Evolutionary conservation across 2,113 vertebrate species (phyloP).

Genomic region (Uropsilus gracilis): DNA sequence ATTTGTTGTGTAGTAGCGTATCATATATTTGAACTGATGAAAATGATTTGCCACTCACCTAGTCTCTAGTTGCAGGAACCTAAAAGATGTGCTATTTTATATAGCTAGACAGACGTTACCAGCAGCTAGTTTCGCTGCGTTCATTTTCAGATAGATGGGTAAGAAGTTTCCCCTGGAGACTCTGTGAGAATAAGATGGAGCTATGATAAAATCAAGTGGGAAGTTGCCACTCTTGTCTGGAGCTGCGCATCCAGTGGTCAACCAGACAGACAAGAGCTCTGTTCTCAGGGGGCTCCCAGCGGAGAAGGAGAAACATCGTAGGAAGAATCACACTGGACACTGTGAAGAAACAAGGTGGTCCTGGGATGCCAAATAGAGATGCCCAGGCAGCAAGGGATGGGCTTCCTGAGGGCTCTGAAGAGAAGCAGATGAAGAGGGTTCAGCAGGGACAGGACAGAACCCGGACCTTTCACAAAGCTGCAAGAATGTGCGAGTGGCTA

Average conservation of each 20-base stretch:
- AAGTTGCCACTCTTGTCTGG: neutral
- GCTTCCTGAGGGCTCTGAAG: neutral
- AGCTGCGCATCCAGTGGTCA: neutral
- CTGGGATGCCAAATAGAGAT: neutral
- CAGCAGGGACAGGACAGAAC: neutral
- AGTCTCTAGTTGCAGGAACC: neutral
- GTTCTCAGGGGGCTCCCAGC: neutral
- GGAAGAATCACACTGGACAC: neutral
- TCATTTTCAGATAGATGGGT: neutral
- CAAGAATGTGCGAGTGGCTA: neutral
- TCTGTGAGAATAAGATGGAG: neutral
- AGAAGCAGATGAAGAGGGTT: neutral
- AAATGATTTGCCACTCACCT: neutral
- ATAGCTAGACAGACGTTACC: neutral
- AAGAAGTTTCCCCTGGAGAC: conserved; percentile 1
- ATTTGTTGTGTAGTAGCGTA: neutral
- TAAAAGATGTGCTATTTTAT: neutral
- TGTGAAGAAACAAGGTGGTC: neutral
- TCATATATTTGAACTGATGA: neutral
- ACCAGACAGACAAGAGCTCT: neutral
- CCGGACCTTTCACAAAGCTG: neutral
- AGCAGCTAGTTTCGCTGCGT: neutral
- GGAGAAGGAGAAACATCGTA: neutral
- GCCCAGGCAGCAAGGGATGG: neutral
- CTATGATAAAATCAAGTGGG: neutral